Evolutionary conservation across 2,888 invertebrate species (phyloP).

Genomic region (Patella caerulea): DNA sequence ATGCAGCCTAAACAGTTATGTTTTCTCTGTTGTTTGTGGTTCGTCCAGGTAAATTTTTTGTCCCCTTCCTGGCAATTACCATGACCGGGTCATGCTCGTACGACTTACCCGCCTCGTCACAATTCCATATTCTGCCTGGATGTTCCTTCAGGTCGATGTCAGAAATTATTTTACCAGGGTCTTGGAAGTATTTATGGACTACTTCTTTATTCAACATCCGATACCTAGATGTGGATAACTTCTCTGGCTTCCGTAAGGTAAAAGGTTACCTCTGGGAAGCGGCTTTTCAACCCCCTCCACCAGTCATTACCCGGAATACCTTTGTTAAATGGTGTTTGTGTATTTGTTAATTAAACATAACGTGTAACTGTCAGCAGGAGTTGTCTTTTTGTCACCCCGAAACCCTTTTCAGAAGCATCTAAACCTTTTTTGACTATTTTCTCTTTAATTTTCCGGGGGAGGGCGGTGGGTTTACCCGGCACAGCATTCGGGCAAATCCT

Average conservation of each 20-base stretch:
- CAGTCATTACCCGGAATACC: background rate
- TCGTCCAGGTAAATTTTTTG: background rate
- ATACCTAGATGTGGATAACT: background rate
- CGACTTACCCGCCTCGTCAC: slow-evolving; percentile 13
- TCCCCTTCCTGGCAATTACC: slow-evolving; percentile 14
- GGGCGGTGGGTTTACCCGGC: background rate
- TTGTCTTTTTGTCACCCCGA: background rate
- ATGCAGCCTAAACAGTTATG: slow-evolving; percentile 16
- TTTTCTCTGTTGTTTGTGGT: slow-evolving; percentile 11
- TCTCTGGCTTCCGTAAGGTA: background rate
- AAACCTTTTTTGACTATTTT: background rate
- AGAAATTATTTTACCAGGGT: background rate
- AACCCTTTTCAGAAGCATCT: background rate
- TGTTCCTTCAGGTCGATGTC: background rate
- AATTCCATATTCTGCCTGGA: slow-evolving; percentile 6
- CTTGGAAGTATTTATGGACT: background rate
- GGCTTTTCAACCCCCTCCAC: background rate
- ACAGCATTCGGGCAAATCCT: background rate
- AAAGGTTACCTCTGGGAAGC: background rate
- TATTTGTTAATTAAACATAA: background rate
- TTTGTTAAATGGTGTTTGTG: background rate
- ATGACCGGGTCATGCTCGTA: slow-evolving; percentile 6
- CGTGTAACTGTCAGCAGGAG: background rate
- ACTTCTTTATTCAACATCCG: background rate
- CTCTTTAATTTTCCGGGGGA: background rate